Base-by-base conservation (phyloP, 2,113 vertebrate species). In the Anoplopoma fimbria region DNA sequence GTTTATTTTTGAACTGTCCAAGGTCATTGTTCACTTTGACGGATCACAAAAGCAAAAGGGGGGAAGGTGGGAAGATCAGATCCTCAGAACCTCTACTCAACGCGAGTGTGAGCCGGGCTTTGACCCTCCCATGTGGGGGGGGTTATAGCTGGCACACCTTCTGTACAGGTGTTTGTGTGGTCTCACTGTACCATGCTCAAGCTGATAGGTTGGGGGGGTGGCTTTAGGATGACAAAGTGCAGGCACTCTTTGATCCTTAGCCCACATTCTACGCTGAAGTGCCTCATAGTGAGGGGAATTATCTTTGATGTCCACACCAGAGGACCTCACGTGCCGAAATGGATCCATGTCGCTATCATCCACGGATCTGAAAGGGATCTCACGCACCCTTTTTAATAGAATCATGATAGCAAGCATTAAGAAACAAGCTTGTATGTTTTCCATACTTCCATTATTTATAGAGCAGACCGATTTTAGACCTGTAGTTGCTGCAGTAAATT, bases 1-100 rank as follows among this genome's bases (percentile, higher is more conserved):
- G 77, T 92, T 90, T 89, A 88, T 93, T 92, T 88, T 86, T 89
- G 67, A 87, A 88, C 84, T 82, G 84, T 87, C 81, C 82, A 82
- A 57, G 90, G 76, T 89, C 87, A 87, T 90, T 89, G 83, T 91
- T 91, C 70, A 71, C 85, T 70, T 73, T 88, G 88, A 88, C 88
- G 88, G 79, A 83, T 88, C 80, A 82, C 82, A 74, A 64, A 84
- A 79, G 77, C 55, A 47, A 49, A 6, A 40, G 58, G 31, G 34
- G 2, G 17, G 76, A 0, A 2, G 55, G 25, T 1, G 25, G 13
- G 63, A 75, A 75, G 57, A 38, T 83, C 36, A 9, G 60, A 77
- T 77, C 70, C 64, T 81, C 71, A 79, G 75, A n/a, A 85, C 80
- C 77, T 58, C 60, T 69, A 60, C 89, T 91, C 77, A 77, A 19